phyloP scores from a whole-genome alignment of 2,888 invertebrate species.

The Tanytarsus gracilentus region DNA sequence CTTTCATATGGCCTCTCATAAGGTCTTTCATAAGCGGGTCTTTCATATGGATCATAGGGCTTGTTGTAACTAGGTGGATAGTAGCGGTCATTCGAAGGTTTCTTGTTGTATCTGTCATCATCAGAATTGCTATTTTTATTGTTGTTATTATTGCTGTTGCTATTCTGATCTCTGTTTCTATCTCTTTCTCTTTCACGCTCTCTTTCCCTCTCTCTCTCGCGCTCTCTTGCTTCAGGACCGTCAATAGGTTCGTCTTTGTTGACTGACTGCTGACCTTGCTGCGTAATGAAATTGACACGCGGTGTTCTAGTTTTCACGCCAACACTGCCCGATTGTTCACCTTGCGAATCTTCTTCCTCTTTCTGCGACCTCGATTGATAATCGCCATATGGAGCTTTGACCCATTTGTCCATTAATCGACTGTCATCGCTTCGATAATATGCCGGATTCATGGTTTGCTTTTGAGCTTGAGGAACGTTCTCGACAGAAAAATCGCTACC shows the following conservation, averaged over 20 bases:
- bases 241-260: constrained; percentile 29
- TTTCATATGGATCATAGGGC: background rate
- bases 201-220: constrained; percentile 19
- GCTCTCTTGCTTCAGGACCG: constrained; percentile 27
- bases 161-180: constrained; percentile 31
- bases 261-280: constrained; percentile 43
- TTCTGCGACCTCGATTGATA: constrained; percentile 33
- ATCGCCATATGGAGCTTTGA: constrained; percentile 49
- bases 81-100: constrained; percentile 17
- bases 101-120: constrained; percentile 1
- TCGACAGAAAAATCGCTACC: constrained; percentile 45
- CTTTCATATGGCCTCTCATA: background rate
- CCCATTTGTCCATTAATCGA: constrained; percentile 48
- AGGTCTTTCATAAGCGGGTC: background rate
- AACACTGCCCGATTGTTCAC: constrained; percentile 49
- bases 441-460: constrained; percentile 45
- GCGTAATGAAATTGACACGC: constrained; percentile 57
- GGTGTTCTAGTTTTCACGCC: constrained; percentile 52
- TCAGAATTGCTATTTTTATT: constrained; percentile 20
- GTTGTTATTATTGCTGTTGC: constrained; percentile 31
- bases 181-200: constrained; percentile 18
- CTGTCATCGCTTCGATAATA: constrained; percentile 44
- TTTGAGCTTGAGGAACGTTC: constrained; percentile 37
- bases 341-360: constrained; percentile 42
- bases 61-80: constrained; percentile 9